Evolutionary conservation across 2,888 invertebrate genomes (phyloP), one percentile per base, ranked within the genome.

Genomic region (Rosalia funebris): DNA sequence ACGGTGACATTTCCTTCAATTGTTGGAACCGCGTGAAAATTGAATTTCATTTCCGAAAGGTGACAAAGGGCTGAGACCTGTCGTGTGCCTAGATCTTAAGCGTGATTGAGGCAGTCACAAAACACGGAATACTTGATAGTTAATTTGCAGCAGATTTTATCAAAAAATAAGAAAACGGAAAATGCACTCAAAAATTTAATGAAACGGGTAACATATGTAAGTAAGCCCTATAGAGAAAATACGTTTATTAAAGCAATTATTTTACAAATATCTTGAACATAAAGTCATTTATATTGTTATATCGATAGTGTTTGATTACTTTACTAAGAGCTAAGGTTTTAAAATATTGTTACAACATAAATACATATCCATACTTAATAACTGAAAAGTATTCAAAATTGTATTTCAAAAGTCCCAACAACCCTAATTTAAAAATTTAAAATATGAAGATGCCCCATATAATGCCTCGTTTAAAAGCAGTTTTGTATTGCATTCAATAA

Each of bases 1-100:
- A n/a, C 1, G 7, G 5, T 25, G 45, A n/a, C 31, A 11, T 45
- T 45, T 25, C 11, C 17, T 19, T 25, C 25, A 25, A 45, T 25
- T 45, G 11, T 34, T 25, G 20, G 5, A 11, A 44, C 12, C 17
- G 31, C 14, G n/a, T 25, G 25, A 25, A 19, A 19, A 45, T 45
- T 45, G 45, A 45, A 19, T 45, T 45, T 42, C 19, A 45, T 11
- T n/a, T 14, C 14, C 11, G 45, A 7, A 45, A 45, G 45, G 45
- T 45, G 45, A 25, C 25, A 45, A 25, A 45, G 45, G 25, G 17
- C 25, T 2, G 11, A 45, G 31, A 20, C 45, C 45, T 25, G 31
- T 25, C 20, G 20, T 25, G 7, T 25, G 42, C 17, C 42, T 16
- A 19, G 19, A 17, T 5, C 17, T 17, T 17, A n/a, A 17, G 2